A percentile compares a stretch with the other conserved stretches of the same genome.
phyloP scores from a whole-genome alignment of 2,888 invertebrate species.

The Caenorhabditis becei region DNA sequence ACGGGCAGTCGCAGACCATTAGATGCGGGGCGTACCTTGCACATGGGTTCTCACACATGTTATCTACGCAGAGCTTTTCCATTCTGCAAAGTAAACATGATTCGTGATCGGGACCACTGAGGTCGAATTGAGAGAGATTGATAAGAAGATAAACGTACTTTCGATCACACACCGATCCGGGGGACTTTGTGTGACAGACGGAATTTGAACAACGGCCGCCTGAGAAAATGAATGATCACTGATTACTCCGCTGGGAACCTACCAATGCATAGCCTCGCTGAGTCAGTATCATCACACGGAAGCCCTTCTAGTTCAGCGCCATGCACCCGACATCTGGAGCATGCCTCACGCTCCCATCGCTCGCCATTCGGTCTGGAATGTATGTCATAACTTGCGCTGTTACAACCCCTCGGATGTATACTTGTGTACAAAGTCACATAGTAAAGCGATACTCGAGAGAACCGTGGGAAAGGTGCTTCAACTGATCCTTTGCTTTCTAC shows the following conservation, averaged over 20 bases:
- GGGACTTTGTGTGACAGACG: constrained; percentile 79
- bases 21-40: constrained; percentile 78
- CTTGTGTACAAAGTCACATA: background rate
- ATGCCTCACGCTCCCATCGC: constrained; percentile 81
- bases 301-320: constrained; percentile 79
- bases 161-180: constrained; percentile 80
- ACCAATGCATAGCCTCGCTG: constrained; percentile 78
- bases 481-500: background rate
- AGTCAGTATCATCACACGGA: constrained; percentile 81
- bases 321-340: constrained; percentile 79
- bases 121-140: too few species aligned
- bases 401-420: constrained; percentile 20
- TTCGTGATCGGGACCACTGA: too few species aligned
- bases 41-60: constrained; percentile 81
- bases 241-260: background rate
- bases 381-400: constrained; percentile 15
- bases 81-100: constrained; percentile 68
- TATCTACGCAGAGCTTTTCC: constrained; percentile 81
- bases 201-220: constrained; percentile 81
- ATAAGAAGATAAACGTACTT: constrained; percentile 73
- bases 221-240: constrained; percentile 28
- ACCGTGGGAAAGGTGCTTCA: constrained; percentile 36
- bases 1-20: constrained; percentile 81
- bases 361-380: constrained; percentile 80
- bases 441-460: constrained; percentile 25